Conservation (phyloP, 2,888 invertebrate genomes). For the Ochropleura plecta region DNA sequence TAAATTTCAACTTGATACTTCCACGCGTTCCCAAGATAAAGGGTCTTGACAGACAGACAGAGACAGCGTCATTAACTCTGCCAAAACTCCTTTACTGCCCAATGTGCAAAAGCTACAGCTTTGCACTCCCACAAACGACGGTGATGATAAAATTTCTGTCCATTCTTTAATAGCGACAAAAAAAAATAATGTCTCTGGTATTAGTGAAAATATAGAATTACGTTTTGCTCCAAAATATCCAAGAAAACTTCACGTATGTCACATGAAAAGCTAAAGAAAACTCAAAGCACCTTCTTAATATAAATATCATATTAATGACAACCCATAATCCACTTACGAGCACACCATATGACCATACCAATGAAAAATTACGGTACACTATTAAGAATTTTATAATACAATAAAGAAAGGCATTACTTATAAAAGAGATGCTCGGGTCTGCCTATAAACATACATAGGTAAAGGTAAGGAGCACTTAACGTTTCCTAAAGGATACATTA, state of each 20-base stretch:
- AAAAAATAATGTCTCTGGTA: not conserved
- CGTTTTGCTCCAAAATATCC: not conserved
- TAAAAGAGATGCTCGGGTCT: constrained; percentile 60
- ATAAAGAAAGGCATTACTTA: constrained; percentile 64
- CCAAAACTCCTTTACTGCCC: not conserved
- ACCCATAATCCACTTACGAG: constrained; percentile 27
- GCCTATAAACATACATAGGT: constrained; percentile 74
- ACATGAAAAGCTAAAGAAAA: not conserved
- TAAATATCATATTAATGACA: constrained; percentile 30
- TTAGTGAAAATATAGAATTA: not conserved
- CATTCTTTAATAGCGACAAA: not conserved
- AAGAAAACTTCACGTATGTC: not conserved
- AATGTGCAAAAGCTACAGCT: not conserved
- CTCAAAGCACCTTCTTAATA: constrained; percentile 3
- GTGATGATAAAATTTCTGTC: not conserved
- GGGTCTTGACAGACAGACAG: too few species aligned
- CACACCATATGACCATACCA: constrained; percentile 28
- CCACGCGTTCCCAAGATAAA: too few species aligned
- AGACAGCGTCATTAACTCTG: not conserved
- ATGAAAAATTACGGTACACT: constrained; percentile 63
- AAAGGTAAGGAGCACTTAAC: constrained; percentile 83
- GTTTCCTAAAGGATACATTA: constrained; percentile 87
- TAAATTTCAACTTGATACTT: too few species aligned
- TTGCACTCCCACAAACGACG: not conserved
- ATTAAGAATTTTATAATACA: constrained; percentile 66